Conservation (phyloP, 1,140 invertebrate genomes). For the Ganaspis sp. region DNA sequence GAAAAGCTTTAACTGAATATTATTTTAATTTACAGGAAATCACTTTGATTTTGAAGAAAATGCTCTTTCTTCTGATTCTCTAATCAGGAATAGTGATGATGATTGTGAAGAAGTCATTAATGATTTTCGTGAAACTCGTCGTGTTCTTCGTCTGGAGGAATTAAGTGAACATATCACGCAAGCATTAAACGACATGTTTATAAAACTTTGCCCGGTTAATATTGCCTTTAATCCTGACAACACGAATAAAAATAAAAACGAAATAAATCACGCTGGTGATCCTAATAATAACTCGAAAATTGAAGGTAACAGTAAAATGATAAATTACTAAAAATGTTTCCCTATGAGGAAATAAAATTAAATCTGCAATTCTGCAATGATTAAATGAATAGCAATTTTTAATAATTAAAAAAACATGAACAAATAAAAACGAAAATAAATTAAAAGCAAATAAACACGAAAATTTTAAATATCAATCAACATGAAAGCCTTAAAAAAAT, state of each 20-base stretch:
- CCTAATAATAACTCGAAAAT: neutral
- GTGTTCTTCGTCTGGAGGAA: neutral
- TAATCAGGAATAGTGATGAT: neutral
- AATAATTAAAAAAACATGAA: too few relatives aligned
- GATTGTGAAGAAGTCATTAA: neutral
- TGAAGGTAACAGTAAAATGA: too few relatives aligned
- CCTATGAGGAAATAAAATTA: too few relatives aligned
- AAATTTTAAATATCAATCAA: too few relatives aligned
- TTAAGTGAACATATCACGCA: neutral
- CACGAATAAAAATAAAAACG: neutral
- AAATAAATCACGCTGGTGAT: neutral
- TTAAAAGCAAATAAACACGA: too few relatives aligned
- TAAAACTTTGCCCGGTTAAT: neutral
- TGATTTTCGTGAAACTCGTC: neutral
- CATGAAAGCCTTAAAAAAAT: too few relatives aligned
- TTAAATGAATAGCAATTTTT: too few relatives aligned
- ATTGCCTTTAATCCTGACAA: neutral
- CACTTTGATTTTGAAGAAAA: neutral
- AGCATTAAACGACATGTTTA: conserved; percentile 12
- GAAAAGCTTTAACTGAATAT: neutral
- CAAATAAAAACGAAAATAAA: too few relatives aligned
- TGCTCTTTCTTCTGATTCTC: neutral
- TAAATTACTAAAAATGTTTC: too few relatives aligned
- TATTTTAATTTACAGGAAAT: neutral
- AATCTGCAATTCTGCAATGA: too few relatives aligned